Evolutionary conservation across 2,888 invertebrate species (phyloP), one percentile per base, ranked within the genome.

Genomic region (Synergus japonicus): DNA sequence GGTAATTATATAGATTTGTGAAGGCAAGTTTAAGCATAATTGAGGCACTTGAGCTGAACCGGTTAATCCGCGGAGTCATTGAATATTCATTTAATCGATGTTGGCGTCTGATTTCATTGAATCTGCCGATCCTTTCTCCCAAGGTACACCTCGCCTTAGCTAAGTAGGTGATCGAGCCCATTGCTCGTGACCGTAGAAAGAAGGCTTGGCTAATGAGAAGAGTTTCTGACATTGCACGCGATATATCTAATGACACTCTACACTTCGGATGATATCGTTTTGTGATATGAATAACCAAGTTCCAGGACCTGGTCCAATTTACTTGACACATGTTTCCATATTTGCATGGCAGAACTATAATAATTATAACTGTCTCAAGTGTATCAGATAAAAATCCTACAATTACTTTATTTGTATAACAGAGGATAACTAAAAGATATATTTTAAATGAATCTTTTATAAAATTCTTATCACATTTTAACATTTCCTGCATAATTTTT

Each of bases 151-250:
- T 69, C 49, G 49, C 69, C 66, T 66, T 44, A 37, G 49, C 69
- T 69, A 69, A 69, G 69, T 69, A 69, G 67, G 46, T 44, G 67
- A 67, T 44, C 67, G 46, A 67, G 69, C 69, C 69, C 69, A 46
- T 54, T 69, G 49, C 69, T 69, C 69, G 49, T 69, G 69, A 69
- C 69, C 69, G 29, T 49, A 69, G 69, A 69, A 69, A 54, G 49
- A 37, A 69, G 69, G 69, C 69, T 69, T 49, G 69, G 69, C 69
- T 69, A 69, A 69, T 69, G 69, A 69, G 69, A 69, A 49, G 49
- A 69, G 49, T 49, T 69, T 69, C 69, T 69, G 69, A 69, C 49
- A 69, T 69, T 69, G 69, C 49, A 49, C 49, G 29, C 69, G 49
- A 69, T 69, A 69, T 13, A 37, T 69, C n/a, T 18, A 69, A 69